A percentile compares a stretch with the other conserved stretches of the same genome.
Evolutionary conservation across 2,797 vertebrate species (phyloP).

Genomic region (Lepilemur ruficaudatus): DNA sequence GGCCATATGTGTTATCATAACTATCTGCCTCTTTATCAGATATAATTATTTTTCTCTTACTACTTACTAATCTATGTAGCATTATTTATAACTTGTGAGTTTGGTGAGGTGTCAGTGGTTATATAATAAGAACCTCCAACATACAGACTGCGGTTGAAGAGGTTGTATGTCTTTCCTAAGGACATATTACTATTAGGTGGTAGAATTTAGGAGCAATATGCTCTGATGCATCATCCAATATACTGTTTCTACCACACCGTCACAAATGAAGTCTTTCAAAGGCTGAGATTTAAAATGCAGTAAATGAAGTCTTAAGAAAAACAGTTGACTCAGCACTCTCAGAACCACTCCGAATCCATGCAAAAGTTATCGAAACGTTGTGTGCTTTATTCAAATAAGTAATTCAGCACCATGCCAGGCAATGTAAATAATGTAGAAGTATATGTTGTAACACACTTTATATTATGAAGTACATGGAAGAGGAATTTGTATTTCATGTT

Average conservation of each 20-base stretch:
- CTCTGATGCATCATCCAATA: background rate
- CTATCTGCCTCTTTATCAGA: background rate
- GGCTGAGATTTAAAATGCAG: background rate
- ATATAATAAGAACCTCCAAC: background rate
- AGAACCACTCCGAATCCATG: background rate
- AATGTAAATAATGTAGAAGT: slow-evolving; percentile 17
- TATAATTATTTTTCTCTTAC: slow-evolving; percentile 5
- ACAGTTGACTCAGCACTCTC: background rate
- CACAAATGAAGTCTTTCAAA: slow-evolving; percentile 21
- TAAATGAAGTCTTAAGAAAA: background rate
- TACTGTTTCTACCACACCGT: background rate
- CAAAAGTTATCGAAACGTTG: background rate
- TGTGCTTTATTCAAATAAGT: slow-evolving; percentile 21
- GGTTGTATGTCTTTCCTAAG: background rate
- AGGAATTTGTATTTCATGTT: background rate
- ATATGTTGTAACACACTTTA: slow-evolving; percentile 34
- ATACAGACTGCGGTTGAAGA: background rate
- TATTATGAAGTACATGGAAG: background rate
- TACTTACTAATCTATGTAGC: background rate
- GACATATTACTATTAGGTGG: background rate
- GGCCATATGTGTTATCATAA: background rate
- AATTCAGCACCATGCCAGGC: slow-evolving; percentile 8
- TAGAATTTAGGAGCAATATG: background rate
- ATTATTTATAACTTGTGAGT: background rate
- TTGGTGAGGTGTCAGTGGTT: slow-evolving; percentile 23